Evolutionary conservation across 2,113 vertebrate genomes (phyloP).

Genomic region (Perognathus longimembris): DNA sequence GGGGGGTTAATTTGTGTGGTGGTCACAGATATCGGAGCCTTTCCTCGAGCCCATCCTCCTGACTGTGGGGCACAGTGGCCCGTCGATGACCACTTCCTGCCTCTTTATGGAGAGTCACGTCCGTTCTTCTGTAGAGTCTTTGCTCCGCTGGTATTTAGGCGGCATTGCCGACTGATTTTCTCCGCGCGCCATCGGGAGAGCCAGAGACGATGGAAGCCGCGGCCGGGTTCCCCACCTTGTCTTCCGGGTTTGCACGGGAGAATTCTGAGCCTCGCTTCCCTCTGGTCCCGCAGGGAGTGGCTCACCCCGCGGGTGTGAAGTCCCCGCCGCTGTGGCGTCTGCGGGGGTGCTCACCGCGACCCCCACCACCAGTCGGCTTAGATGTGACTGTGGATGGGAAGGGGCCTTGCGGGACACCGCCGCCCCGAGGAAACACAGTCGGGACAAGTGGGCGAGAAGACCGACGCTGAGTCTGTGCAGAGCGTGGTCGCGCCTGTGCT

Average conservation of each 20-base stretch:
- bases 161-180: neutral
- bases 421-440: neutral
- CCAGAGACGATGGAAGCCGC: neutral
- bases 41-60: neutral
- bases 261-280: neutral
- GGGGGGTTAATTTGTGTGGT: neutral
- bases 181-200: neutral
- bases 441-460: too few relatives aligned
- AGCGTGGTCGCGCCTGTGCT: too few relatives aligned
- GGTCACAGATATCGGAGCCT: neutral
- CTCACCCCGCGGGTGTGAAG: too few relatives aligned
- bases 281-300: too few relatives aligned
- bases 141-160: too few relatives aligned
- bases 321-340: too few relatives aligned
- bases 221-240: neutral
- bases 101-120: rapidly evolving
- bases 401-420: too few relatives aligned
- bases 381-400: too few relatives aligned
- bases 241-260: neutral
- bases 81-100: neutral
- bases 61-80: rapidly evolving
- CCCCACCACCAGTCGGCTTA: too few relatives aligned
- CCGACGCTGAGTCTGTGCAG: too few relatives aligned
- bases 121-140: neutral
- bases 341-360: neutral